Evolutionary conservation across 2,888 invertebrate species (phyloP), one percentile per base, ranked within the genome.

Genomic region (Drosophila mercatorum): DNA sequence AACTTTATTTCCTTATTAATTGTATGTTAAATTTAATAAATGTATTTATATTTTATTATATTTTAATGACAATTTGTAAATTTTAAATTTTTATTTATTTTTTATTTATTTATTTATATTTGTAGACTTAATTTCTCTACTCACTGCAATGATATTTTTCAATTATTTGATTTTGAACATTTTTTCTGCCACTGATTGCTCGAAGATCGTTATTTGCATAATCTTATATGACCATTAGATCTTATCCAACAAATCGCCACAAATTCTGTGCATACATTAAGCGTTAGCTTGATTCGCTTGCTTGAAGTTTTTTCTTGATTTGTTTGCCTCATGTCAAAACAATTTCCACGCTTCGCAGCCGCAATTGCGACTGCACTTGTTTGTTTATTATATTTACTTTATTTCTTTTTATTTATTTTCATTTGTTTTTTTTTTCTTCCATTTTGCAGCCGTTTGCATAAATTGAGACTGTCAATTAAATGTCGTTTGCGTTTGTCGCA

Each of bases 381-480:
- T 74, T 68, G 22, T 68, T 68, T 70, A 63, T 52, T 61, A 62
- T 51, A 56, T 55, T 41, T 55, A 31, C 22, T 41, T 55, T 55
- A 53, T 55, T 41, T 55, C 11, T 55, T 22, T 77, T 84, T 69
- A 59, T 44, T 22, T 36, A 22, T 7, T 58, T 41, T 22, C 22
- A 28, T 28, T 28, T 28, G 28, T 3, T 28, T 28, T 51, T 58
- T 58, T 60, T 46, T 17, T 17, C 28, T 28, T 41, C 5, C 10
- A 55, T 26, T 66, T 79, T 82, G 72, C 80, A 75, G 57, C 75
- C 81, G 89, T 85, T 86, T 86, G 89, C 88, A 86, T 89, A 86
- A 86, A 86, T 88, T 88, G 89, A 64, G 72, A 69, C 75, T 86
- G 88, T 86, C 85, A 86, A 86, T 86, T 89, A 88, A 83, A 76